Conservation (phyloP, 2,113 vertebrate genomes). For the Arothron firmamentum region DNA sequence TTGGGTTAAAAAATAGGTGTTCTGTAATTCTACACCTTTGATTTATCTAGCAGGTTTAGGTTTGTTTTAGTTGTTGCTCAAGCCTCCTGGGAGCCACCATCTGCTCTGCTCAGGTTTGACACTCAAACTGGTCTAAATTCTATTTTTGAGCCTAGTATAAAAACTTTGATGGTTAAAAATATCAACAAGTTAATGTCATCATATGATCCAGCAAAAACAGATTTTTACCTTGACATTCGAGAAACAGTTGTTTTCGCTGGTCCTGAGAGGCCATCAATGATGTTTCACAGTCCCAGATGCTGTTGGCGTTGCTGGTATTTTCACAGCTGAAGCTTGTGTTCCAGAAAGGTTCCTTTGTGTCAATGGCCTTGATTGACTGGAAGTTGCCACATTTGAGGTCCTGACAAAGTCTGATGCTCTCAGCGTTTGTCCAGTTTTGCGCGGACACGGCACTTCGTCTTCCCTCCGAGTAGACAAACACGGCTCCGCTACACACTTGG, state of each 20-base stretch:
- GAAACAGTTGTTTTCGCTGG: conserved; percentile 6
- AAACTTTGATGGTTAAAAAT: no score
- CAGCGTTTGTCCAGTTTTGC: conserved; percentile 1
- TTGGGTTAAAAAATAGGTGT: no score
- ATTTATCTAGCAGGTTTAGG: no score
- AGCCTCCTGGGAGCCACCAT: no score
- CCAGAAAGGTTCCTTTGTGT: background rate
- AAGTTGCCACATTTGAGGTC: conserved; percentile 46
- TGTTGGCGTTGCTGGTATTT: no score
- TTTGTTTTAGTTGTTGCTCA: no score
- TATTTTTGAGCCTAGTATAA: no score
- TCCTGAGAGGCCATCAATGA: accelerated
- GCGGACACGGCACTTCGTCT: accelerated
- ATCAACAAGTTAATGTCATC: no score
- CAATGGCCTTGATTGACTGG: accelerated
- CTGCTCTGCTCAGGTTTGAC: no score
- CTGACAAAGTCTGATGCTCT: conserved; percentile 14
- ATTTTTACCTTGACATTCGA: conserved; percentile 56
- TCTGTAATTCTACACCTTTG: no score
- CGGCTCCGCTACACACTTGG: conserved; percentile 33
- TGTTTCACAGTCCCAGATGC: conserved; percentile 58
- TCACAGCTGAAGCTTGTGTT: conserved; percentile 34
- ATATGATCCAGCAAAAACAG: background rate
- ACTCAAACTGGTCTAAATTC: no score
- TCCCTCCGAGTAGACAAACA: background rate